Conservation (phyloP, 2,113 vertebrate species). For the Chaenogobius annularis region DNA sequence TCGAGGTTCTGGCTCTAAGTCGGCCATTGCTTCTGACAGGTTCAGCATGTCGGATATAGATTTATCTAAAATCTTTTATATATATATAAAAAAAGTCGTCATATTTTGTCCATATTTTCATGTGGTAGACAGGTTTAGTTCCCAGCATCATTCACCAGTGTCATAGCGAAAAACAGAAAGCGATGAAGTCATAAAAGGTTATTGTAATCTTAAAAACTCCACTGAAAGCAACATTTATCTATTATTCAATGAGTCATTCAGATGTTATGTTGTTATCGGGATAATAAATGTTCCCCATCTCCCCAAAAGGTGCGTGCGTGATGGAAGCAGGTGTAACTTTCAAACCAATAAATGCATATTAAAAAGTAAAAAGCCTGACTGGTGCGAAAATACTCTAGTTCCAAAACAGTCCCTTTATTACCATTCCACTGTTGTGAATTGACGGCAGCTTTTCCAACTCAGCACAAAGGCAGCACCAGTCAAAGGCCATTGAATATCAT, state of each 20-base stretch:
- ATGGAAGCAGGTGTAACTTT: not conserved
- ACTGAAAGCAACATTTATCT: not conserved
- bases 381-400: not conserved
- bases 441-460: conserved; percentile 6
- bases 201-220: not conserved
- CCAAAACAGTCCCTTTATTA: not conserved
- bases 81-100: too few species aligned
- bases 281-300: not conserved
- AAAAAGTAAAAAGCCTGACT: conserved; percentile 10
- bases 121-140: too few species aligned
- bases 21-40: too few species aligned
- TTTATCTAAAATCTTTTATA: too few species aligned
- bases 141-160: too few species aligned
- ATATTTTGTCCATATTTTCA: too few species aligned
- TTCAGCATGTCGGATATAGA: too few species aligned
- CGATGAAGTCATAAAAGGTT: too few species aligned
- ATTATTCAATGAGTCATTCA: not conserved
- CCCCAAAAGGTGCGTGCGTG: not conserved
- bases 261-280: not conserved
- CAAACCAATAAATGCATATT: conserved; percentile 4
- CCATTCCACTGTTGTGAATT: not conserved
- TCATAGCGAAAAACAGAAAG: too few species aligned
- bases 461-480: conserved; percentile 17
- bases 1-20: too few species aligned
- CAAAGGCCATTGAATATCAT: conserved; percentile 19